Conservation (phyloP, 1,140 invertebrate species). For the Nylanderia fulva region DNA sequence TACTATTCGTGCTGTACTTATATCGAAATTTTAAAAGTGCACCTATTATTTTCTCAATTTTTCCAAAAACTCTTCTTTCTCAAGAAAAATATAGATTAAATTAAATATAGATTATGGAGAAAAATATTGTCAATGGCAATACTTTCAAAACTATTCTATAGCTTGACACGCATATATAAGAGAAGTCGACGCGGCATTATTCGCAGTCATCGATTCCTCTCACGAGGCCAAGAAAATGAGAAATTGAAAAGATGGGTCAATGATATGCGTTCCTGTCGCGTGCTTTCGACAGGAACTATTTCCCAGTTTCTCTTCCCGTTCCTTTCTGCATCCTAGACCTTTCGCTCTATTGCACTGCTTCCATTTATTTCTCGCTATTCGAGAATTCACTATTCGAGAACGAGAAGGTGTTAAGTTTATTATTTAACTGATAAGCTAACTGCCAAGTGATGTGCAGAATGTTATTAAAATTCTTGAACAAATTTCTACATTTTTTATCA, state of each 20-base stretch:
- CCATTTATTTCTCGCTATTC: constrained; percentile 71
- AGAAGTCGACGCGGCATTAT: constrained; percentile 33
- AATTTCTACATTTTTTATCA: not conserved
- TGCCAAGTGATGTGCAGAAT: not conserved
- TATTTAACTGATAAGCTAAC: not conserved
- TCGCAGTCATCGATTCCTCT: constrained; percentile 58
- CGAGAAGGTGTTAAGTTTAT: constrained; percentile 3
- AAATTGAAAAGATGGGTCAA: constrained; percentile 74
- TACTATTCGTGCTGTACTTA: not conserved
- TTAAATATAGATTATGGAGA: not conserved
- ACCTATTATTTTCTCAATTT: not conserved
- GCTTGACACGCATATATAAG: constrained; percentile 10
- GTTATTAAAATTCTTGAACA: not conserved
- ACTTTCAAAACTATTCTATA: not conserved
- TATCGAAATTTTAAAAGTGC: not conserved
- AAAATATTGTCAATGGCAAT: not conserved
- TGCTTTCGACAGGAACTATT: constrained; percentile 75
- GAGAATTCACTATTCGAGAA: not conserved
- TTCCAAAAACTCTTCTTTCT: not conserved
- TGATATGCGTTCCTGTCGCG: constrained; percentile 71
- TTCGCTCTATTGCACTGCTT: constrained; percentile 42
- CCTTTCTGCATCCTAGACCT: constrained; percentile 37
- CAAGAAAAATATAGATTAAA: not conserved
- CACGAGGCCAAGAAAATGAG: constrained; percentile 69
- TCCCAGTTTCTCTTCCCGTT: constrained; percentile 19